Conservation (phyloP, 1,140 invertebrate genomes). For the Pseudomyrmex gracilis region DNA sequence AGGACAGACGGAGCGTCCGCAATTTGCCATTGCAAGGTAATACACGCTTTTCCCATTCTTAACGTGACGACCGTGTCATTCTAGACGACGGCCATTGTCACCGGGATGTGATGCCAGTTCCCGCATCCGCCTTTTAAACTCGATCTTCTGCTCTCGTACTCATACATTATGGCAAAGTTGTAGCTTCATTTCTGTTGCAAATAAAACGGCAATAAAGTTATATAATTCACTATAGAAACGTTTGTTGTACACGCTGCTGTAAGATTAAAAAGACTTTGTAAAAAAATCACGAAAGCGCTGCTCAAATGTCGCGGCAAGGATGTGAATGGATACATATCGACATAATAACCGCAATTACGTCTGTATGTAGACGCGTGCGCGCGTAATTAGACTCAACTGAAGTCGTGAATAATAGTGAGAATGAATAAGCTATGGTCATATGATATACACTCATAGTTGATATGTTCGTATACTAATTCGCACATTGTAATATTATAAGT, state of each 20-base stretch:
- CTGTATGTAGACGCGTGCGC: not conserved
- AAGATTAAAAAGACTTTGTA: not conserved
- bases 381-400: not conserved
- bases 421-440: not conserved
- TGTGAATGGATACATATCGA: not conserved
- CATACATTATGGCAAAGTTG: not conserved
- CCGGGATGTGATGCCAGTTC: not conserved
- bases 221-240: not conserved
- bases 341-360: conserved; percentile 20
- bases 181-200: not conserved
- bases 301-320: too few species aligned
- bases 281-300: not conserved
- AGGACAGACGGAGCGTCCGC: conserved; percentile 69
- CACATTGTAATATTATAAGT: too few species aligned
- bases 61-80: conserved; percentile 55
- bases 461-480: not conserved
- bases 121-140: not conserved
- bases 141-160: not conserved
- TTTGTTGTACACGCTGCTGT: not conserved
- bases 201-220: not conserved
- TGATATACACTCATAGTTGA: too few species aligned
- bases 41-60: conserved; percentile 52
- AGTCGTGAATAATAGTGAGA: not conserved
- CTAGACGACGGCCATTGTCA: conserved; percentile 66
- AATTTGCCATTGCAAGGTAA: conserved; percentile 69